These are phyloP conservation scores for Apamea epomidion DNA, from an alignment of 2,888 invertebrate species.

Conservation along the genomic window DNA sequence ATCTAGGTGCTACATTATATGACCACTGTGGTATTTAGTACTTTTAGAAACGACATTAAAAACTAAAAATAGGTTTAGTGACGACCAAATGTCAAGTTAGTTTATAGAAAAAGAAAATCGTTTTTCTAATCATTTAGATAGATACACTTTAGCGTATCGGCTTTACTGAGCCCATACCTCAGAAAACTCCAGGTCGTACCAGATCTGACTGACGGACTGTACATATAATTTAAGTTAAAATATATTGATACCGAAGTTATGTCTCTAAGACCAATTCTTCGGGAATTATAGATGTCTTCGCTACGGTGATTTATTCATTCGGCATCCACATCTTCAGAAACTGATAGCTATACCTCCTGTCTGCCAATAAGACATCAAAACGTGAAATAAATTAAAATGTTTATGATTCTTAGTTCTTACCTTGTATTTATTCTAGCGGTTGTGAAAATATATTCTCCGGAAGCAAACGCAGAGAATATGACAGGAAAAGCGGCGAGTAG, in stretches of 20 bases:
- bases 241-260: not conserved
- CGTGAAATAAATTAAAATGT: not conserved
- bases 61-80: not conserved
- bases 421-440: constrained; percentile 85
- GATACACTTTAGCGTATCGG: not conserved
- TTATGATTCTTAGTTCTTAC: constrained; percentile 66
- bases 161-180: not conserved
- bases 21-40: not conserved
- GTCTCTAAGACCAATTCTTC: not conserved
- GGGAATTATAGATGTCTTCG: not conserved
- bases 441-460: constrained; percentile 87
- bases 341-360: not conserved
- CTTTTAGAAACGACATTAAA: not conserved
- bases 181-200: not conserved
- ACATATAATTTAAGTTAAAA: not conserved
- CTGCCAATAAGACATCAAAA: not conserved
- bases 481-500: constrained; percentile 82
- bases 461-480: constrained; percentile 85
- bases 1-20: not conserved
- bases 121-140: not conserved
- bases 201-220: not conserved
- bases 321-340: not conserved
- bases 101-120: not conserved
- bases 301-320: not conserved
- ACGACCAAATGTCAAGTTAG: not conserved